Evolutionary conservation across 1,140 invertebrate species (phyloP).

Genomic region (Leptopilina boulardi): DNA sequence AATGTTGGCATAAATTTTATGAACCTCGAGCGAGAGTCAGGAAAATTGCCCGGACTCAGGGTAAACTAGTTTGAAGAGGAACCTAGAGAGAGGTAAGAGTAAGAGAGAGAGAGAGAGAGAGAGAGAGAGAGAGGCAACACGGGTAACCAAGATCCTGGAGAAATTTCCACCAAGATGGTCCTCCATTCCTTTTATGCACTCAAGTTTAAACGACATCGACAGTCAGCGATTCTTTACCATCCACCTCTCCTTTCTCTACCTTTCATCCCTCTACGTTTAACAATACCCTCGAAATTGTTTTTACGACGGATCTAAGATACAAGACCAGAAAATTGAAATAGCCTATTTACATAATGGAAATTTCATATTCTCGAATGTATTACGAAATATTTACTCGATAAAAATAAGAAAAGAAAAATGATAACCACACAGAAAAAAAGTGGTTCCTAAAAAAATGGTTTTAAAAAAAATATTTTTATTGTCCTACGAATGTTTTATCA

Average conservation of each 20-base stretch:
- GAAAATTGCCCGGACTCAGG: slow-evolving; percentile 56
- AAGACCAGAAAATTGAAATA: slow-evolving; percentile 19
- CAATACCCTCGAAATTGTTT: slow-evolving; percentile 7
- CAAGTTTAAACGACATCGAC: slow-evolving; percentile 17
- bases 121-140: slow-evolving; percentile 30
- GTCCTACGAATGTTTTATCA: no score
- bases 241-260: not conserved
- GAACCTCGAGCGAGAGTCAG: slow-evolving; percentile 50
- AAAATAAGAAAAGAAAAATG: no score
- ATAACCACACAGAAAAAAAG: no score
- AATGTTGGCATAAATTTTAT: slow-evolving; percentile 63
- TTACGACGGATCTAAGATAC: slow-evolving; percentile 18
- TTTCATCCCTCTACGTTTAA: not conserved
- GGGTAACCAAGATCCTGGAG: slow-evolving; percentile 25
- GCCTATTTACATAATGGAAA: slow-evolving; percentile 15
- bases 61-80: slow-evolving; percentile 48
- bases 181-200: slow-evolving; percentile 18
- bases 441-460: no score
- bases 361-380: not conserved
- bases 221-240: slow-evolving; percentile 29
- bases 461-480: no score
- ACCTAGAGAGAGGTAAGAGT: slow-evolving; percentile 10
- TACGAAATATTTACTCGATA: slow-evolving; percentile 4
- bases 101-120: not conserved
- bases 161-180: slow-evolving; percentile 25